Base-by-base conservation (phyloP, 1,140 invertebrate species). In the Pectinophora gossypiella region DNA sequence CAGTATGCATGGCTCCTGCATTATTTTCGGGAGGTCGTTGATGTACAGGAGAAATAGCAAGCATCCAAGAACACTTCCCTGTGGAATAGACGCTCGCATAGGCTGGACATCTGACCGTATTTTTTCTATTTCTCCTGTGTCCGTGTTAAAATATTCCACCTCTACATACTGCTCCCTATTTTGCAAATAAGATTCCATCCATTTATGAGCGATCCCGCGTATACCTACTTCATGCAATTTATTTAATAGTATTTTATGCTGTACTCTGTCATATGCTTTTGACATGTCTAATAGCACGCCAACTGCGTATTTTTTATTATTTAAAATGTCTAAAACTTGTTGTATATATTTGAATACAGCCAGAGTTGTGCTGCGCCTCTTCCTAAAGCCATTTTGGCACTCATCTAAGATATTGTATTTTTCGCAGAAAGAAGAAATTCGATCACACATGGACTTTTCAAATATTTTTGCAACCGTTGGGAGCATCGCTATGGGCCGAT, bases 211-310 rank as follows among this genome's bases (percentile, higher is more conserved):
- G 4, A 9, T 19, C 19, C 48, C 48, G 2, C 48, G 32, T 13
- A 49, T 18, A 4, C 48, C 48, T 21, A 49, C 21, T 16, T 19
- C 48, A 13, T 49, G 22, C 20, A 49, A 40, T 40, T 49, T 49
- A 21, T 49, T 20, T 40, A 49, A 16, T 5, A 49, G 35, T 9
- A 40, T 49, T 4, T 38, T 21, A 13, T 38, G 13, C 4, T 10
- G 13, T 9, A 38, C 35, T 38, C 13, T 38, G 35, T 38, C 35
- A n/a, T 49, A 49, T 40, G 35, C 35, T 22, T 49, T 49, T 4
- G 32, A 13, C 48, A 49, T 38, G n/a, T 38, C 35, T 9, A 38
- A 13, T n/a, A 38, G n/a, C 35, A 38, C 3, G 3, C 9, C 35
- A 13, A 38, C 13, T 3, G 35, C 35, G 35, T 38, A 38, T 15